phyloP scores from a whole-genome alignment of 1,140 invertebrate genomes.

The Chrysomallon squamiferum region DNA sequence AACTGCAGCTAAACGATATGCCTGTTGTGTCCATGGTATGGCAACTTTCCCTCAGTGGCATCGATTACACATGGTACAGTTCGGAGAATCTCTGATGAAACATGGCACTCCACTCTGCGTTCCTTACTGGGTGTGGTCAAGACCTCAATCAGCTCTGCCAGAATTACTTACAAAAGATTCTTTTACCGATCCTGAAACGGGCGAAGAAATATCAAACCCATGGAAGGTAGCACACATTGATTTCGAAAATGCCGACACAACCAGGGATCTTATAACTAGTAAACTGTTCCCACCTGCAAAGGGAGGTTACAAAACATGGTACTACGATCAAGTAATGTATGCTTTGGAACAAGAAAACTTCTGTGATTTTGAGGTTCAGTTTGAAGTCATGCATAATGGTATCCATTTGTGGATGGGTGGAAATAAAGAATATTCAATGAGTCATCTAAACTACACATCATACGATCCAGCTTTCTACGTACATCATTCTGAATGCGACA shows the following conservation, averaged over 20 bases:
- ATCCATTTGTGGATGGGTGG: conserved; percentile 32
- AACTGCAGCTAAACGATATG: conserved; percentile 15
- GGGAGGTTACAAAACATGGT: conserved; percentile 26
- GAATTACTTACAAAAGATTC: conserved; percentile 7
- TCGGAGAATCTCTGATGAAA: conserved; percentile 28
- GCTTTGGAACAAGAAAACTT: conserved; percentile 35
- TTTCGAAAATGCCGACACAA: not conserved
- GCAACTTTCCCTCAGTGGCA: conserved; percentile 38
- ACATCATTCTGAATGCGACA: conserved; percentile 28
- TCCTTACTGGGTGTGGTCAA: conserved; percentile 32
- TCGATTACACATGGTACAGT: conserved; percentile 30
- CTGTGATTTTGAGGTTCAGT: conserved; percentile 35
- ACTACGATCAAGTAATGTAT: conserved; percentile 18
- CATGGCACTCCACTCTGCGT: conserved; percentile 26
- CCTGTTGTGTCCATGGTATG: conserved; percentile 35
- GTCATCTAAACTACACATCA: conserved; percentile 28
- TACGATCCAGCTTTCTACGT: conserved; percentile 30
- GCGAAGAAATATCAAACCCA: no score
- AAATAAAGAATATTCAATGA: conserved; percentile 14
- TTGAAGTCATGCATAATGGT: conserved; percentile 30
- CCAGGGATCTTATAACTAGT: not conserved
- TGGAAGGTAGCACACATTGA: not conserved
- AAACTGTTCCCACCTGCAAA: not conserved
- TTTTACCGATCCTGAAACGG: conserved; percentile 16
- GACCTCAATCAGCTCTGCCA: conserved; percentile 14